Evolutionary conservation across 2,888 invertebrate genomes (phyloP).

Genomic region (Perdita meconis): DNA sequence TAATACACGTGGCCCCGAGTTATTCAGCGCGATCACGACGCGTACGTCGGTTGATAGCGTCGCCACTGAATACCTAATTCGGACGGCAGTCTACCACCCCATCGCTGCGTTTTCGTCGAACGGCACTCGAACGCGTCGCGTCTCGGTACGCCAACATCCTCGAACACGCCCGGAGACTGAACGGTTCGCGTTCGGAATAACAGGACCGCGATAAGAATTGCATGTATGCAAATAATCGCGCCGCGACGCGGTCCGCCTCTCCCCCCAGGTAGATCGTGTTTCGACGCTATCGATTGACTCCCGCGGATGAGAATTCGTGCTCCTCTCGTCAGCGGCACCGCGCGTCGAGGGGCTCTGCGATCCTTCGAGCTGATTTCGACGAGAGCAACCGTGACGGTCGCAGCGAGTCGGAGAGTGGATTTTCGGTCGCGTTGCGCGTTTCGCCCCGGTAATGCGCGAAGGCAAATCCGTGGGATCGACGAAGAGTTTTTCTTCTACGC

Average conservation of each 20-base stretch:
- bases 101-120: conserved; percentile 19
- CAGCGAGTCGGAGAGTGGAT: conserved; percentile 15
- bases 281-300: conserved; percentile 7
- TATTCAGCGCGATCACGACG: conserved; percentile 42
- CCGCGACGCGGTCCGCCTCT: too few species aligned
- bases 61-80: conserved; percentile 55
- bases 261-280: neutral
- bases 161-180: neutral
- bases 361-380: conserved; percentile 50
- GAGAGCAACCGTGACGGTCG: conserved; percentile 31
- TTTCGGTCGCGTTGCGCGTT: conserved; percentile 44
- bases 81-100: neutral
- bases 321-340: conserved; percentile 1
- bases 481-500: conserved; percentile 1
- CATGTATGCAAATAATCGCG: conserved; percentile 19
- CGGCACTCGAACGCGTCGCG: conserved; percentile 10
- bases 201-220: conserved; percentile 38
- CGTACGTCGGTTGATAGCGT: conserved; percentile 45
- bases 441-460: neutral
- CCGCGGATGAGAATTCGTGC: conserved; percentile 27
- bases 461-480: too few species aligned
- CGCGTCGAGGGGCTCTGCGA: conserved; percentile 28
- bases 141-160: neutral
- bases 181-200: conserved; percentile 19
- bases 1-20: conserved; percentile 50